Evolutionary conservation across 2,797 vertebrate genomes (phyloP).

Genomic region (Eulemur albifrons): DNA sequence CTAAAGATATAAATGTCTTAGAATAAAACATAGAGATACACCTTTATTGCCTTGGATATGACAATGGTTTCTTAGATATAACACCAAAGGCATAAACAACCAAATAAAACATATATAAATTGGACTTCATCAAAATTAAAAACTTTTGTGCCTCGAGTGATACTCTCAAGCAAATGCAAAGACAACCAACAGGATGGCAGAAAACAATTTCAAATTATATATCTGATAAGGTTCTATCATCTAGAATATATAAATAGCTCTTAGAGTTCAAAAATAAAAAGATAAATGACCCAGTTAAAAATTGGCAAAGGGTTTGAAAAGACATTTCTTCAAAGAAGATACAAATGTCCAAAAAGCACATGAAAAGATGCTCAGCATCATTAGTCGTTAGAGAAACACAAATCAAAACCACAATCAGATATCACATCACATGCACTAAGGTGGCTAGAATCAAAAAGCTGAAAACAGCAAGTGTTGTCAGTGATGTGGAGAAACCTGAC

Average conservation of each 20-base stretch:
- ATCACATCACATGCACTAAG: background rate
- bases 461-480: background rate
- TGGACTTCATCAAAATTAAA: background rate
- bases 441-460: background rate
- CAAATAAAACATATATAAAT: background rate
- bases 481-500: background rate
- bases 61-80: background rate
- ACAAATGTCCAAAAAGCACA: background rate
- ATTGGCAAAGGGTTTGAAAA: background rate
- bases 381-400: background rate
- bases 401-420: background rate
- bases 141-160: background rate
- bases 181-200: background rate
- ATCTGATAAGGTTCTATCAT: background rate
- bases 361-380: background rate
- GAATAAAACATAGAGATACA: background rate
- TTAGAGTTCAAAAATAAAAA: background rate
- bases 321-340: background rate
- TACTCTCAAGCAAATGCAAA: background rate
- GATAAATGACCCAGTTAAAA: background rate
- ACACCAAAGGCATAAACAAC: background rate
- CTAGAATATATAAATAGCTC: background rate
- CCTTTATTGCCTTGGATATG: background rate
- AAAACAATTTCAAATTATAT: background rate
- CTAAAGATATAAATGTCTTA: background rate